These are phyloP conservation scores for Lagria hirta DNA, from an alignment of 2,888 invertebrate species.

Conservation along the genomic window DNA sequence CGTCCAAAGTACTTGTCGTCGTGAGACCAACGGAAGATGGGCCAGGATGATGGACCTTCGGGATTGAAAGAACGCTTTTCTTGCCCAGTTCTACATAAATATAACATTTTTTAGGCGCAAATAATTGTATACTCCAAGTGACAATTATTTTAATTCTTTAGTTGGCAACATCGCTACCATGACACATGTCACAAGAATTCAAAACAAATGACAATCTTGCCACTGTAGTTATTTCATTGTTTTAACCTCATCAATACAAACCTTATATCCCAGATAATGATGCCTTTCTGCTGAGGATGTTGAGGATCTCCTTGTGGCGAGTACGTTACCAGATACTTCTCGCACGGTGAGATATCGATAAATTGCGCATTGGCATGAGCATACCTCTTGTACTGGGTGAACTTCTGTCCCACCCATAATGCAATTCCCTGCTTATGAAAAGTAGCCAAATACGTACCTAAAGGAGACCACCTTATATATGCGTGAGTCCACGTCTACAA, in stretches of 20 bases:
- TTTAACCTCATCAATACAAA: slow-evolving; percentile 45
- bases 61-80: slow-evolving; percentile 90
- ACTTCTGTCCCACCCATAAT: slow-evolving; percentile 95
- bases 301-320: slow-evolving; percentile 73
- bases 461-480: slow-evolving; percentile 95
- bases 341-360: slow-evolving; percentile 97
- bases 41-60: slow-evolving; percentile 80
- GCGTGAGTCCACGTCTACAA: slow-evolving; percentile 92
- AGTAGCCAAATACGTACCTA: slow-evolving; percentile 94
- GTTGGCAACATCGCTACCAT: too few species aligned
- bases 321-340: slow-evolving; percentile 94
- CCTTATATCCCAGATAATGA: slow-evolving; percentile 97
- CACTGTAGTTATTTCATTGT: neutral
- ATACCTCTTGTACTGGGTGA: slow-evolving; percentile 89
- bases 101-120: too few species aligned
- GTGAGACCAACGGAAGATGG: slow-evolving; percentile 95
- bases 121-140: slow-evolving; percentile 1
- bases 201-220: too few species aligned
- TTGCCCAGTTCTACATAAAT: slow-evolving; percentile 84
- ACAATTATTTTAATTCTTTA: too few species aligned
- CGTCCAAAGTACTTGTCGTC: slow-evolving; percentile 95
- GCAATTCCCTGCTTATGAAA: slow-evolving; percentile 96
- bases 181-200: too few species aligned
- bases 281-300: slow-evolving; percentile 72
- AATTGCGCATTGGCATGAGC: slow-evolving; percentile 88